Evolutionary conservation across 2,888 invertebrate genomes (phyloP).

Genomic region (Lithophane ornitopus): DNA sequence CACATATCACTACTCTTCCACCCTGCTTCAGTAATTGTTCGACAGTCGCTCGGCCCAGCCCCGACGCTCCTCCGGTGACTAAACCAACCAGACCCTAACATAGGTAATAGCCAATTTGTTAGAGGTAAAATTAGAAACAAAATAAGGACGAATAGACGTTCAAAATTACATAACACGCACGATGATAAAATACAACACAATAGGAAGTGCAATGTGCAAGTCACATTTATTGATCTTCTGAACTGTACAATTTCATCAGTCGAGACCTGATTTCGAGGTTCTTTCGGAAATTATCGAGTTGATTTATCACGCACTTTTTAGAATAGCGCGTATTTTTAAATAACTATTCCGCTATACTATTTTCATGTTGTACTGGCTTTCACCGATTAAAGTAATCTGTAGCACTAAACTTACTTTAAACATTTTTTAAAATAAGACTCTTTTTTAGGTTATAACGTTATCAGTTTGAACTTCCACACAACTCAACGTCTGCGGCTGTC

Average conservation of each 20-base stretch:
- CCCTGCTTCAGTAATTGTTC: constrained; percentile 96
- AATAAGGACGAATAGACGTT: background rate
- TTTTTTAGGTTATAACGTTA: constrained; percentile 20
- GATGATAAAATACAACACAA: background rate
- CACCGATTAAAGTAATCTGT: background rate
- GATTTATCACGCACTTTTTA: background rate
- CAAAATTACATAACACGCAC: background rate
- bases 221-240: constrained; percentile 5
- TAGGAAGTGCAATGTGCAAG: background rate
- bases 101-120: constrained; percentile 8
- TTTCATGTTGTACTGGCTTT: background rate
- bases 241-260: background rate
- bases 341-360: background rate
- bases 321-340: background rate
- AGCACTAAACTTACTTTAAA: constrained; percentile 52
- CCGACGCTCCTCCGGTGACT: constrained; percentile 99
- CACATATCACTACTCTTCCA: constrained; percentile 96
- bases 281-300: background rate
- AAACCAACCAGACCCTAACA: constrained; percentile 95
- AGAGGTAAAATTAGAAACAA: background rate
- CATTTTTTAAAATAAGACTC: constrained; percentile 32
- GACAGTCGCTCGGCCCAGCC: constrained; percentile 97
- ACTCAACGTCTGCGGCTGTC: constrained; percentile 12
- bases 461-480: background rate
- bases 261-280: background rate